Base-by-base conservation (phyloP, 2,888 invertebrate species). In the Pemphredon lugubris region DNA sequence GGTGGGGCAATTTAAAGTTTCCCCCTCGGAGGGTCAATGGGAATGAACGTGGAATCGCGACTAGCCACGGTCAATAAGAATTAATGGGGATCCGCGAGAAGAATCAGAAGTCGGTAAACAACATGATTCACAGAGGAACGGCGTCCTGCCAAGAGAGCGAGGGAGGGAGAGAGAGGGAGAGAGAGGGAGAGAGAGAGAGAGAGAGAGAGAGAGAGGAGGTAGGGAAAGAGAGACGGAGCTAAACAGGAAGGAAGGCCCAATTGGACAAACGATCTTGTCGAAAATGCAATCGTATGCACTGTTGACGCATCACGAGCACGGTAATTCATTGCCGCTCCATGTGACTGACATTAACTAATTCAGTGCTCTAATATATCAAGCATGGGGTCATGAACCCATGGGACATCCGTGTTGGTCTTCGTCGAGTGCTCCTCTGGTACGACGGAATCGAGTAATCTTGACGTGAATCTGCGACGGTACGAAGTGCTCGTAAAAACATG, bases 291-390 rank as follows among this genome's bases (percentile, higher is more conserved):
- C 72, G 82, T 66, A 63, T 72, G 63, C 67, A 66, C 44, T 70
- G 81, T 77, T 76, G 77, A 80, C 74, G 81, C 79, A 80, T 75
- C 71, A 60, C 73, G 73, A 53, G 70, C 74, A 73, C 73, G 72
- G 73, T 79, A 79, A 86, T 84, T 81, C 75, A 79, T 81, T 72
- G 70, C 70, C 74, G 73, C 68, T 77, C 65, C 77, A 79, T 82
- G 78, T 79, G 79, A 83, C 82, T 78, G 77, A 68, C 82, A 86
- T 86, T 84, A 87, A 85, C 83, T 85, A 83, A 86, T 87, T 87
- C 81, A 87, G 47, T 77, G 72, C 74, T 81, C 80, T 79, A 80
- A 85, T 82, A 75, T 65, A 70, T n/a, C 63, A 45, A 65, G 51
- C 66, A 73, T 73, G 67, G 73, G 86, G 85, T 86, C 85, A 82